Evolutionary conservation across 2,888 invertebrate species (phyloP).

Genomic region (Tyria jacobaeae): DNA sequence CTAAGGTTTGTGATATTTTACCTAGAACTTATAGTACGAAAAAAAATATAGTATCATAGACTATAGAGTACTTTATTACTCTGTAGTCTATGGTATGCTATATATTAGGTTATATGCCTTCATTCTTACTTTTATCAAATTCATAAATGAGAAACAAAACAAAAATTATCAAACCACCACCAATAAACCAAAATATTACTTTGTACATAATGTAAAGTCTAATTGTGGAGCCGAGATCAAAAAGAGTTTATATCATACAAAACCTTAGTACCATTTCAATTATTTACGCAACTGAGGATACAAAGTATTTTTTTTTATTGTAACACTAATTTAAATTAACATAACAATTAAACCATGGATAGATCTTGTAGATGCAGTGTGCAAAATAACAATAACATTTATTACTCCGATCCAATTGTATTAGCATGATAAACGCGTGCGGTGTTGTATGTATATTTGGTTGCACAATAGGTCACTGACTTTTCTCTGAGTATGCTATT

Average conservation of each 20-base stretch:
- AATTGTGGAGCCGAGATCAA: background rate
- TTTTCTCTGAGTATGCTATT: conserved; percentile 28
- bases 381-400: conserved; percentile 42
- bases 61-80: no score
- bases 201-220: background rate
- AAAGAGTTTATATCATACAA: background rate
- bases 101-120: no score
- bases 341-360: background rate
- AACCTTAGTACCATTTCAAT: background rate
- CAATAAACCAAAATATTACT: background rate
- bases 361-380: conserved; percentile 11
- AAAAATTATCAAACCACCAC: background rate
- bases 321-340: background rate
- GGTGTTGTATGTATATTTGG: conserved; percentile 14
- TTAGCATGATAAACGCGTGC: conserved; percentile 38
- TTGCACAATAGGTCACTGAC: conserved; percentile 53
- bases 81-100: no score
- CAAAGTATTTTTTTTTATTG: background rate
- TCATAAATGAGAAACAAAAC: background rate
- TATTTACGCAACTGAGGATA: background rate
- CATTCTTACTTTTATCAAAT: background rate
- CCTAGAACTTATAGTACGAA: no score
- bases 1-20: no score
- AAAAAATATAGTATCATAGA: no score
- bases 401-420: conserved; percentile 40